Percentiles rank a stretch among this genome's conserved stretches.
Evolutionary conservation across 2,888 invertebrate species (phyloP).

Genomic region (Prosopocoilus inquinatus): DNA sequence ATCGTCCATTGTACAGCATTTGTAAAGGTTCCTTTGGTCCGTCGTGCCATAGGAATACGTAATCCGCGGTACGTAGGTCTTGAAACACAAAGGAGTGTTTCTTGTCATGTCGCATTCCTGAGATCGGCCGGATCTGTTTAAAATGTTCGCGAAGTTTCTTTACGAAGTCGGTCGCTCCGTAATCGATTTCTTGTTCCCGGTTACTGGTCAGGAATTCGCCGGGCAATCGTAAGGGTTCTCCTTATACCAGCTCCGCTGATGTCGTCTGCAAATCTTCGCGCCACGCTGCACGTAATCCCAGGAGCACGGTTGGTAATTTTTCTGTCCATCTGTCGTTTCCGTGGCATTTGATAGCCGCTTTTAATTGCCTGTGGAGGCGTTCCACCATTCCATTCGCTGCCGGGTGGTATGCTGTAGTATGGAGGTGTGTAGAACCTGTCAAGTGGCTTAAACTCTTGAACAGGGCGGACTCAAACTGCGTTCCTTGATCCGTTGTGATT

Average conservation of each 20-base stretch:
- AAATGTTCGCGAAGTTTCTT: too few species aligned
- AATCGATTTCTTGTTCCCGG: too few species aligned
- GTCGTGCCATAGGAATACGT: too few species aligned
- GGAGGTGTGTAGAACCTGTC: constrained; percentile 14
- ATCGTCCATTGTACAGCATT: background rate
- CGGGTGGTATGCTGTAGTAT: constrained; percentile 6
- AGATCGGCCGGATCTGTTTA: too few species aligned
- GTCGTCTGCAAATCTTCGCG: constrained; percentile 27
- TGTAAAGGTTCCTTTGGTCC: too few species aligned
- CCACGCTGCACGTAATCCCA: constrained; percentile 28
- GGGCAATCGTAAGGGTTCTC: constrained; percentile 22
- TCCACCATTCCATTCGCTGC: constrained; percentile 28
- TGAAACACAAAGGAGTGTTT: too few species aligned
- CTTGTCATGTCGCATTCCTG: too few species aligned
- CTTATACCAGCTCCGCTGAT: constrained; percentile 24
- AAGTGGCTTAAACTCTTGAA: constrained; percentile 29
- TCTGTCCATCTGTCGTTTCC: constrained; percentile 18
- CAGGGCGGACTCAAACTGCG: constrained; percentile 28
- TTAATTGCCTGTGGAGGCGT: constrained; percentile 26
- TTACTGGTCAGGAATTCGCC: constrained; percentile 14
- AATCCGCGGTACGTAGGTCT: too few species aligned
- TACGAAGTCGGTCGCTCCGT: too few species aligned
- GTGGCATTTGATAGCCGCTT: constrained; percentile 3
- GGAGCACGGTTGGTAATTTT: constrained; percentile 16
- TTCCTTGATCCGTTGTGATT: constrained; percentile 41